Conservation (phyloP, 2,797 vertebrate genomes). For the Myotis pilosus region DNA sequence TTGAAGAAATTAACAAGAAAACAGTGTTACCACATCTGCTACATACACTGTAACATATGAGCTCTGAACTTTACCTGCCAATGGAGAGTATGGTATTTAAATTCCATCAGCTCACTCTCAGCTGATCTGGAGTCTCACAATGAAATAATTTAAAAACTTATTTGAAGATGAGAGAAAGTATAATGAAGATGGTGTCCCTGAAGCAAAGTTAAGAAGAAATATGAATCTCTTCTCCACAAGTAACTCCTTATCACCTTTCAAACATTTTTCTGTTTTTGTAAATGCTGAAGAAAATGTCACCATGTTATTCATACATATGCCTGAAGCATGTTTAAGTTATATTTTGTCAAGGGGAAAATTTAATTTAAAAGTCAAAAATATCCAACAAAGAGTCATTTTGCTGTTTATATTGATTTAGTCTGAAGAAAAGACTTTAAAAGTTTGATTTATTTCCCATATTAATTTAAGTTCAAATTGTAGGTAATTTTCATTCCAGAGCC, state of each 20-base stretch:
- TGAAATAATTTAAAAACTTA: constrained; percentile 29
- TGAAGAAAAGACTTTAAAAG: neutral
- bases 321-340: neutral
- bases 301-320: neutral
- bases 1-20: neutral
- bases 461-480: constrained; percentile 26
- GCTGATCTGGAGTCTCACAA: neutral
- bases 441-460: constrained; percentile 21
- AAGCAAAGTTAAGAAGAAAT: constrained; percentile 49
- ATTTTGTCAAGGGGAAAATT: neutral
- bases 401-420: neutral
- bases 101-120: neutral
- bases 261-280: constrained; percentile 36
- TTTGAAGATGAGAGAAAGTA: constrained; percentile 15
- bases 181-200: neutral
- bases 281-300: constrained; percentile 45
- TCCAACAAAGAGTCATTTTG: neutral
- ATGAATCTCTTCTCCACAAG: neutral
- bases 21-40: neutral
- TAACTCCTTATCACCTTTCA: constrained; percentile 34
- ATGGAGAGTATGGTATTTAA: neutral
- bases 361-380: constrained; percentile 45
- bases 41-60: neutral
- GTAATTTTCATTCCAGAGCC: neutral
- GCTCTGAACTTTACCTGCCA: neutral